A percentile compares a stretch with the other conserved stretches of the same genome.
Conservation (phyloP, 2,113 vertebrate genomes). For the Aleadryas rufinucha region DNA sequence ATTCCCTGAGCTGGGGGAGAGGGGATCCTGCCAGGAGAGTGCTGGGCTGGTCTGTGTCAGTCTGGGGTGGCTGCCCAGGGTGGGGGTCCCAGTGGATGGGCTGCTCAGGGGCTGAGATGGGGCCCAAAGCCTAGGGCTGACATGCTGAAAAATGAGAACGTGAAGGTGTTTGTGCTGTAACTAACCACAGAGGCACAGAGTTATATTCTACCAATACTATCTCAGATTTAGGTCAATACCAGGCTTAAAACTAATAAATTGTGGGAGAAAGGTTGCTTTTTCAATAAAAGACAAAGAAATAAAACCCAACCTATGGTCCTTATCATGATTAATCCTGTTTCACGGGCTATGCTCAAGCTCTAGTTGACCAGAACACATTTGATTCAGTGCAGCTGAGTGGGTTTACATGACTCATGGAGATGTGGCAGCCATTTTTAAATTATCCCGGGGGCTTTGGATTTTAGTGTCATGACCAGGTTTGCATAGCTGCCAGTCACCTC, state of each 20-base stretch:
- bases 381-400: neutral
- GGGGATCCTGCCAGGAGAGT: neutral
- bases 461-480: neutral
- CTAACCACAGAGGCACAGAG: neutral
- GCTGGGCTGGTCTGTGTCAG: neutral
- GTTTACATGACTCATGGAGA: neutral
- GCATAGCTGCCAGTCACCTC: neutral
- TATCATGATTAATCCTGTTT: neutral
- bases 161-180: neutral
- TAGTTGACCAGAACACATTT: neutral
- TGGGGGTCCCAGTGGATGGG: fast-evolving
- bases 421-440: neutral
- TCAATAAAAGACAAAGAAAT: slow-evolving; percentile 14
- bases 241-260: slow-evolving; percentile 10
- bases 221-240: slow-evolving; percentile 14
- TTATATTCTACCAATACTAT: neutral
- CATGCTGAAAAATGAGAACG: neutral
- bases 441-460: neutral
- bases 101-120: neutral
- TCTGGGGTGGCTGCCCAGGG: neutral
- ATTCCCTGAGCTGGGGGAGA: neutral
- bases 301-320: neutral
- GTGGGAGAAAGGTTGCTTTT: neutral
- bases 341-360: neutral
- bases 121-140: neutral